Base-by-base conservation (phyloP, 2,888 invertebrate genomes). In the Sabatieria punctata region DNA sequence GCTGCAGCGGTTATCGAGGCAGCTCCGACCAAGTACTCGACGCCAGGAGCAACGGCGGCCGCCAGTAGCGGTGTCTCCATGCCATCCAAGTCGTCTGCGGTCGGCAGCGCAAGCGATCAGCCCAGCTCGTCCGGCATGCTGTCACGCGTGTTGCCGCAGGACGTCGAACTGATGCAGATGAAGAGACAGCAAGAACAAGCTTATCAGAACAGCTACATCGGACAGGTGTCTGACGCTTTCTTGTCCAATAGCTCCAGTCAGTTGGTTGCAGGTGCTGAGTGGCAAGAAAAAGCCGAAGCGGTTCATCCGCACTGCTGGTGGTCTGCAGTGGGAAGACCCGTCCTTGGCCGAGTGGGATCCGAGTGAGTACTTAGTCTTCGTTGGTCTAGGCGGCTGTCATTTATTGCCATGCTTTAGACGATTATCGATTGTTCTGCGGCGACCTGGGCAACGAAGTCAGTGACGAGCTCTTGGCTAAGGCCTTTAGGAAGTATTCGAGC, bases 401-500 rank as follows among this genome's bases (percentile, higher is more conserved):
- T n/a, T n/a, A n/a, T n/a, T n/a, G n/a, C n/a, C n/a, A n/a, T n/a
- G n/a, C n/a, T 65, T 39, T 63, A 77, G 91, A 89, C 72, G 97
- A 97, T 72, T 97, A 91, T 71, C 74, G 97, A 54, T 81, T 97
- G 70, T 97, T 99, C 69, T 93, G 93, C 65, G 97, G 97, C n/a
- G 97, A 97, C 72, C 74, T 97, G 40, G 97, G 97, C 18, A 97
- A 97, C 67, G 95, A 97, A 67, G 95, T 97, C 23, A 95, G 91
- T 0, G 97, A 97, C 63, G 97, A 97, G 66, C 77, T 91, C 49
- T 72, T 97, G n/a, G 84, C 84, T 0, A 75, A 95, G 55, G 91
- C 93, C 0, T 97, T 97, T 66, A 82, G 84, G 63, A 85, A 86
- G 65, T 89, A 4, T 38, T n/a, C 81, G 1, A 88, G 91, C 21